A percentile compares a stretch with the other conserved stretches of the same genome.
Evolutionary conservation across 2,113 vertebrate species (phyloP).

Genomic region (Thunnus thynnus): DNA sequence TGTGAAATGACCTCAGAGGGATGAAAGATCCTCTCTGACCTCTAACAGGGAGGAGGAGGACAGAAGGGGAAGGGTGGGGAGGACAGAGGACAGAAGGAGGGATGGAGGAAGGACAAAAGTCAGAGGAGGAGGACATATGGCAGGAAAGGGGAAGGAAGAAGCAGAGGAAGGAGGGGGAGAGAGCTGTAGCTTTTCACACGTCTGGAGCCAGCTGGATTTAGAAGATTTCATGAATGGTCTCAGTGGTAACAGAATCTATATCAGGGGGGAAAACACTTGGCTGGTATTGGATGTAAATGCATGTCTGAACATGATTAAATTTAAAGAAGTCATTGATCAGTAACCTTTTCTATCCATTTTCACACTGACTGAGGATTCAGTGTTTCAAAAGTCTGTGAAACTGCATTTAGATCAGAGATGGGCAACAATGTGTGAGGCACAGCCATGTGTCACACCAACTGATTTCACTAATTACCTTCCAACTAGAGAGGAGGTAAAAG

Average conservation of each 20-base stretch:
- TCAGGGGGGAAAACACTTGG: not conserved
- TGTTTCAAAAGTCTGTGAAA: constrained; percentile 3
- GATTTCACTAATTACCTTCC: constrained; percentile 54
- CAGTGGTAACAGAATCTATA: not conserved
- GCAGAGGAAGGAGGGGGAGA: not conserved
- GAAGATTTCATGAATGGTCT: not conserved
- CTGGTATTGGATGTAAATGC: not conserved
- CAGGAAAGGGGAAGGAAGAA: not conserved
- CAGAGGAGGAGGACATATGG: not conserved
- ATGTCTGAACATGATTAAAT: constrained; percentile 7
- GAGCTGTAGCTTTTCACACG: not conserved
- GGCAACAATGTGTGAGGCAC: constrained; percentile 27
- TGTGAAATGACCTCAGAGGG: constrained; percentile 6
- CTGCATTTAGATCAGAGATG: constrained; percentile 15
- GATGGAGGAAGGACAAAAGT: constrained; percentile 1
- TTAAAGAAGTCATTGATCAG: not conserved
- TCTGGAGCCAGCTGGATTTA: constrained; percentile 1
- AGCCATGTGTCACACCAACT: constrained; percentile 46
- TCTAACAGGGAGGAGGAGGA: not conserved
- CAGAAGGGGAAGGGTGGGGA: not conserved
- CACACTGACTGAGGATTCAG: not conserved
- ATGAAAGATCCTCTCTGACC: constrained; percentile 8
- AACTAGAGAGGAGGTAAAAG: constrained; percentile 50
- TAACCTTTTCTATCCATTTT: not conserved
- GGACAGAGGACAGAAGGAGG: not conserved